Conservation (phyloP, 2,888 invertebrate genomes). For the Drosophila anomalata region DNA sequence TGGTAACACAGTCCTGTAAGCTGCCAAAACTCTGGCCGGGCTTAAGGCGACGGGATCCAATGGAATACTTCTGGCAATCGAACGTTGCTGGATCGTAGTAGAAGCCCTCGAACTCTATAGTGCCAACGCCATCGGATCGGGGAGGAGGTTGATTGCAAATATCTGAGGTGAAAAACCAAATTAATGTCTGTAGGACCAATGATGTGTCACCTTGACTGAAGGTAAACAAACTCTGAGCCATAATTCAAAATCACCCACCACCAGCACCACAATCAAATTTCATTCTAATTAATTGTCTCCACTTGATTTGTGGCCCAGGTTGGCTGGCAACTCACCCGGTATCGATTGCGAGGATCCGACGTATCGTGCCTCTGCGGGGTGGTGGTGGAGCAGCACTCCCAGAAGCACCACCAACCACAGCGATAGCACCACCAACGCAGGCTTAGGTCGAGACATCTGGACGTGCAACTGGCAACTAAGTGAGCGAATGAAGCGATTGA, state of each 20-base stretch:
- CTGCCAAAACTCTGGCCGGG: slow-evolving; percentile 82
- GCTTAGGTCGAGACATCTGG: slow-evolving; percentile 36
- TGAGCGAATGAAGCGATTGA: slow-evolving; percentile 4
- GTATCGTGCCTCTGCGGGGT: slow-evolving; percentile 37
- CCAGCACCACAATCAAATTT: not conserved
- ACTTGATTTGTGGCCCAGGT: not conserved
- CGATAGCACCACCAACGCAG: slow-evolving; percentile 21
- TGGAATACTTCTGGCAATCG: slow-evolving; percentile 76
- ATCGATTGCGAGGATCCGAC: slow-evolving; percentile 23
- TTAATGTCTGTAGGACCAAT: not conserved
- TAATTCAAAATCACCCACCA: not conserved
- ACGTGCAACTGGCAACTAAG: slow-evolving; percentile 35
- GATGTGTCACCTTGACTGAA: not conserved
- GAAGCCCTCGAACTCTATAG: slow-evolving; percentile 82
- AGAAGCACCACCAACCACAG: slow-evolving; percentile 23
- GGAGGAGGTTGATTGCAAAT: slow-evolving; percentile 81
- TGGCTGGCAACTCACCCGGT: slow-evolving; percentile 55
- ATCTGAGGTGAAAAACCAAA: slow-evolving; percentile 48
- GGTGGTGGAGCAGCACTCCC: slow-evolving; percentile 15
- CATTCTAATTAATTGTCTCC: not conserved
- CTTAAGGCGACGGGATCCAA: slow-evolving; percentile 78
- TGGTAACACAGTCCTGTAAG: slow-evolving; percentile 76
- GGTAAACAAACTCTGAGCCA: not conserved
- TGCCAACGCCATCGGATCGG: slow-evolving; percentile 79
- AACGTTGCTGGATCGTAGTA: slow-evolving; percentile 76